Conservation (phyloP, 1,140 invertebrate genomes). For the Pseudobourletiella spinata region DNA sequence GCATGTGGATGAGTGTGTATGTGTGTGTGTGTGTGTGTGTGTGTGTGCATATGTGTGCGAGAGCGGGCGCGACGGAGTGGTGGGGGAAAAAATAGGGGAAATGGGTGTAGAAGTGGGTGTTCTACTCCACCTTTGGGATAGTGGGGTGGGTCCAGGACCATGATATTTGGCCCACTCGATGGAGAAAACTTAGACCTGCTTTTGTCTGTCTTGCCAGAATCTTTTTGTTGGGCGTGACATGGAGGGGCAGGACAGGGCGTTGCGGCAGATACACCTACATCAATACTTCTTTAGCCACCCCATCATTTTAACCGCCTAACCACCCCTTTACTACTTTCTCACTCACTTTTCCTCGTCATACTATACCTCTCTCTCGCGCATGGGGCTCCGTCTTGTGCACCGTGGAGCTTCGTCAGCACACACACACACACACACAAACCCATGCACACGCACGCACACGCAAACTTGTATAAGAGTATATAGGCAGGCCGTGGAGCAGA, state of each 20-base stretch:
- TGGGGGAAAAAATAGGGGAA: slow-evolving; percentile 25
- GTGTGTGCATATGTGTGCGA: not conserved
- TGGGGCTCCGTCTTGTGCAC: no score
- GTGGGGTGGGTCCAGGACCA: slow-evolving; percentile 32
- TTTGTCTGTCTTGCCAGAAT: not conserved
- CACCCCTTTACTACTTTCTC: slow-evolving; percentile 16
- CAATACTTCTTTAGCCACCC: slow-evolving; percentile 32
- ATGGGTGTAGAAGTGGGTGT: slow-evolving; percentile 33
- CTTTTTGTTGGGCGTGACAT: slow-evolving; percentile 34
- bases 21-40: not conserved
- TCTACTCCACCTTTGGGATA: slow-evolving; percentile 35
- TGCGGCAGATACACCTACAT: slow-evolving; percentile 26
- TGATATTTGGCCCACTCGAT: slow-evolving; percentile 33
- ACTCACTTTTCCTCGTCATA: slow-evolving; percentile 2
- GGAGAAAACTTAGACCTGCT: slow-evolving; percentile 17
- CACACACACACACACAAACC: not conserved
- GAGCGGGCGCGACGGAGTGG: no score
- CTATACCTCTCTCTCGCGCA: not conserved
- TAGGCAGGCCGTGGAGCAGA: no score
- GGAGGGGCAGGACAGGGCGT: slow-evolving; percentile 26
- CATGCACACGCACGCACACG: no score
- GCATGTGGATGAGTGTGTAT: no score
- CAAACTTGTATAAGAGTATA: no score
- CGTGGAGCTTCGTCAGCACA: not conserved
- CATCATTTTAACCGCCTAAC: slow-evolving; percentile 31